These are phyloP conservation scores for Cassiopea andromeda DNA, from an alignment of 30 jellyfish, hydroid and myxozoan genomes.

Conservation along the genomic window DNA sequence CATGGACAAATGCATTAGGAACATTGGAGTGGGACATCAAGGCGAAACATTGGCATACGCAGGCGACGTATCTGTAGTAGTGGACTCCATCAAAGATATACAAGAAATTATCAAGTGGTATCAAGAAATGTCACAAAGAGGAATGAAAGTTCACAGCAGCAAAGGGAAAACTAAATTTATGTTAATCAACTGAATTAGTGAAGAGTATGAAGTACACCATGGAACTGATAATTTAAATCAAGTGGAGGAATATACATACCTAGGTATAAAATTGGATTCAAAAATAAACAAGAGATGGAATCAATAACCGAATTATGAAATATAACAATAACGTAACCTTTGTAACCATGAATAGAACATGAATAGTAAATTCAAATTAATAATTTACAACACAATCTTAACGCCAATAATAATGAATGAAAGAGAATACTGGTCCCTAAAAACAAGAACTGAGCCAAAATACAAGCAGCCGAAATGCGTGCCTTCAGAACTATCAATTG, in stretches of 20 bases:
- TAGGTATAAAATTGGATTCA: neutral
- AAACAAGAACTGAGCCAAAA: neutral
- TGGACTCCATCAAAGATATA: neutral
- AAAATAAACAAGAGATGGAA: neutral
- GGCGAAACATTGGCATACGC: neutral
- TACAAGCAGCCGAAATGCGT: neutral
- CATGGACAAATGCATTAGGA: neutral
- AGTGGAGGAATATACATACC: neutral
- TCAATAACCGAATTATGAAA: neutral
- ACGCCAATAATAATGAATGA: neutral
- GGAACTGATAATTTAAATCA: neutral
- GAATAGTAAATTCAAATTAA: neutral
- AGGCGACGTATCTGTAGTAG: neutral
- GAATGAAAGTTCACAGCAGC: neutral
- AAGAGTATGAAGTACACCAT: neutral
- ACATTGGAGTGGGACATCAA: neutral
- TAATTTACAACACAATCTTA: neutral
- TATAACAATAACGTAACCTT: neutral
- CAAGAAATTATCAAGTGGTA: neutral
- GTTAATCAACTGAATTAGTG: neutral
- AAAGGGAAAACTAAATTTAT: neutral
- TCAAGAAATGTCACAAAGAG: neutral
- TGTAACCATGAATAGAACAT: neutral
- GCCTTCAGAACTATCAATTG: neutral
- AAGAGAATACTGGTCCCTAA: neutral